Evolutionary conservation across 2,888 invertebrate genomes (phyloP).

Genomic region (Liopterus haemorrhoidalis): DNA sequence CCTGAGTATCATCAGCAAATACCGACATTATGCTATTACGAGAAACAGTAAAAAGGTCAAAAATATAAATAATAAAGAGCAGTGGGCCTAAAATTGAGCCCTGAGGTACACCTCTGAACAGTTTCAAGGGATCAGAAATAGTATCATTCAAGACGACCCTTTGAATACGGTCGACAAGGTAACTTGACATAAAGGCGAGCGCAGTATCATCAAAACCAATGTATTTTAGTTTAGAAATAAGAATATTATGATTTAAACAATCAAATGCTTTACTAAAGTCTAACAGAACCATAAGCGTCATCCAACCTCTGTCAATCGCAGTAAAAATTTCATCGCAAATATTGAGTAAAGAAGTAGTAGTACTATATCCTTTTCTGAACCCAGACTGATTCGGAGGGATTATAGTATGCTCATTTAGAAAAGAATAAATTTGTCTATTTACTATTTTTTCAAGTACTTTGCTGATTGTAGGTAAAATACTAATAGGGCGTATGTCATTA

Average conservation of each 20-base stretch:
- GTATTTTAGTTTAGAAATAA: constrained; percentile 1
- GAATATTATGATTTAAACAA: not conserved
- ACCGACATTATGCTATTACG: too few species aligned
- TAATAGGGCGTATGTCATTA: constrained; percentile 9
- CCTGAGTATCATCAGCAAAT: too few species aligned
- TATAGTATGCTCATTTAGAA: not conserved
- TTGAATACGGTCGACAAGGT: too few species aligned
- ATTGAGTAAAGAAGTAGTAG: not conserved
- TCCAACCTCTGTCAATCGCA: not conserved
- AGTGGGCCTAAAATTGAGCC: too few species aligned
- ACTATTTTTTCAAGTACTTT: constrained; percentile 6
- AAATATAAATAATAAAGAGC: too few species aligned
- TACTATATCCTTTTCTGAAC: constrained; percentile 1
- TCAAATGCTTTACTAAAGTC: constrained; percentile 8
- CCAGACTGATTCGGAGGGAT: constrained; percentile 3
- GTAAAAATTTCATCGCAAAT: constrained; percentile 2
- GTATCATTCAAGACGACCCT: too few species aligned
- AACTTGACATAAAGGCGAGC: too few species aligned
- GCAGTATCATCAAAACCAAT: not conserved
- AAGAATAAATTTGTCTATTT: not conserved
- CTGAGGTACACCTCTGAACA: too few species aligned
- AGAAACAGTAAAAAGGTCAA: too few species aligned
- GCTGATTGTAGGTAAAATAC: not conserved
- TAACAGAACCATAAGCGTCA: not conserved
- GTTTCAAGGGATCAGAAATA: too few species aligned